Conservation (phyloP, 2,797 vertebrate species). For the Sibirionetta formosa region DNA sequence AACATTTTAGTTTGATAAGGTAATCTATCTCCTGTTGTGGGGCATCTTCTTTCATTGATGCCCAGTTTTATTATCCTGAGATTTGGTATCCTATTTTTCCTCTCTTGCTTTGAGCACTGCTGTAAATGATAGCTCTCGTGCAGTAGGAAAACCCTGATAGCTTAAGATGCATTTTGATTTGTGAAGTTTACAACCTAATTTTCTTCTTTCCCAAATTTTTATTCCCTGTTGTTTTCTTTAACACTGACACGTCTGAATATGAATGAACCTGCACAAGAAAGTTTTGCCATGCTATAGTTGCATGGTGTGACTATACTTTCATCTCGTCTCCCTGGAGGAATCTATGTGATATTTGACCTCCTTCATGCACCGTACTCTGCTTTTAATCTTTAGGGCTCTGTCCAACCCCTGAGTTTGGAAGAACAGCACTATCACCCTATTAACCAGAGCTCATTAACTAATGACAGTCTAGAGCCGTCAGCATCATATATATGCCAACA, state of each 20-base stretch:
- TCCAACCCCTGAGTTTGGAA: not conserved
- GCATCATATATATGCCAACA: conserved; percentile 43
- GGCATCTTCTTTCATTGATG: not conserved
- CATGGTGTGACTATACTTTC: not conserved
- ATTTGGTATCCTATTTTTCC: not conserved
- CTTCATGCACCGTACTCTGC: not conserved
- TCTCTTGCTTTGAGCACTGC: accelerated
- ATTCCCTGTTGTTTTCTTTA: not conserved
- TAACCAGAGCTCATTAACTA: conserved; percentile 8
- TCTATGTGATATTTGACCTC: conserved; percentile 39
- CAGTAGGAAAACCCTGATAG: not conserved
- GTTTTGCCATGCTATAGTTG: not conserved
- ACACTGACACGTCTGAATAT: not conserved
- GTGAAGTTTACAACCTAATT: not conserved
- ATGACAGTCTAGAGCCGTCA: conserved; percentile 24
- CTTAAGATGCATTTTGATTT: not conserved
- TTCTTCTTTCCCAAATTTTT: not conserved
- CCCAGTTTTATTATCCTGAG: not conserved
- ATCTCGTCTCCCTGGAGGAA: not conserved
- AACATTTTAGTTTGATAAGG: not conserved
- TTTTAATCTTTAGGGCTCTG: conserved; percentile 13
- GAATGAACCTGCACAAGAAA: not conserved
- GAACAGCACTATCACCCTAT: not conserved
- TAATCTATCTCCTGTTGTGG: not conserved
- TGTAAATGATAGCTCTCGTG: not conserved